Evolutionary conservation across 2,888 invertebrate species (phyloP).

Genomic region (Drosophila meridionalis): DNA sequence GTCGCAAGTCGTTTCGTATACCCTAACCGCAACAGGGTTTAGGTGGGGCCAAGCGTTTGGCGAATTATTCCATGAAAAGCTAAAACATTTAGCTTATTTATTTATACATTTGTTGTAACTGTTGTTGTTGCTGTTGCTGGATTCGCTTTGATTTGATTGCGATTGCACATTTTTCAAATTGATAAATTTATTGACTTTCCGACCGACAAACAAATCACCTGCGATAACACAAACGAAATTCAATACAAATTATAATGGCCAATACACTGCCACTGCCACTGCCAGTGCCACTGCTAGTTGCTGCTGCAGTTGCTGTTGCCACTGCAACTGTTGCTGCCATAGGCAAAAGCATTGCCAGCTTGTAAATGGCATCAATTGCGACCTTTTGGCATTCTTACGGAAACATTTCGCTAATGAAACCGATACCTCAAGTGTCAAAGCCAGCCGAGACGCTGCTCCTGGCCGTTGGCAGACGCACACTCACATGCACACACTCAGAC

Average conservation of each 20-base stretch:
- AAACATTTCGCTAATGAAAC: conserved; percentile 80
- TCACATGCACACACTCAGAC: conserved; percentile 33
- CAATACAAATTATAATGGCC: conserved; percentile 74
- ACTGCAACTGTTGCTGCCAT: conserved; percentile 26
- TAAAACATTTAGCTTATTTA: conserved; percentile 49
- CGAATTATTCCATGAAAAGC: conserved; percentile 70
- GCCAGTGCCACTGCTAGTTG: conserved; percentile 24
- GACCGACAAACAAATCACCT: conserved; percentile 64
- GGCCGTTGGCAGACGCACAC: conserved; percentile 36
- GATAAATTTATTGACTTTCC: conserved; percentile 72
- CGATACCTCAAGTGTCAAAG: conserved; percentile 76
- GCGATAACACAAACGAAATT: conserved; percentile 65
- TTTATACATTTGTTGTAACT: conserved; percentile 15
- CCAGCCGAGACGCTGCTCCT: conserved; percentile 44
- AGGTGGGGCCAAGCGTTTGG: conserved; percentile 56
- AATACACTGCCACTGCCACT: conserved; percentile 23
- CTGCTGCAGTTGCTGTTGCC: background rate
- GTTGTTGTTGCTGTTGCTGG: conserved; percentile 8
- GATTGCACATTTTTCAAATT: conserved; percentile 75
- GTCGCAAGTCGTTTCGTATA: conserved; percentile 59
- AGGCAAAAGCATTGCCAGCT: conserved; percentile 36
- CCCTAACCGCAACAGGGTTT: conserved; percentile 43
- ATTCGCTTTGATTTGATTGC: conserved; percentile 73
- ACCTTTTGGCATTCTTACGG: conserved; percentile 78
- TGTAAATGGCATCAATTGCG: conserved; percentile 79